Evolutionary conservation across 2,888 invertebrate species (phyloP).

Genomic region (Geotrupes spiniger): DNA sequence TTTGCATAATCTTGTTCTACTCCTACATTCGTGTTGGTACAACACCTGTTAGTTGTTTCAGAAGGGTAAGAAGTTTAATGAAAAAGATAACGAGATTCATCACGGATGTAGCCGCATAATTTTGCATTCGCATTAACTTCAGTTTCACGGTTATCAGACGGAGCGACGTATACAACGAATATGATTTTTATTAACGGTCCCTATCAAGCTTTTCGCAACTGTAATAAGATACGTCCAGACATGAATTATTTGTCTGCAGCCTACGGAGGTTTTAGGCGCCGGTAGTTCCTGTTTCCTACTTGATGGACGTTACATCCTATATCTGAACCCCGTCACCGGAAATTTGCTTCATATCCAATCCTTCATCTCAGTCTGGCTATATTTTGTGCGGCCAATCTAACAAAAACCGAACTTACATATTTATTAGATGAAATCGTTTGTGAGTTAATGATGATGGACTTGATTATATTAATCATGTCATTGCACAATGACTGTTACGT

Average conservation of each 20-base stretch:
- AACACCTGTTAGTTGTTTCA: conserved; percentile 21
- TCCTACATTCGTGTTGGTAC: conserved; percentile 24
- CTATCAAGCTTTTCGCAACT: conserved; percentile 2
- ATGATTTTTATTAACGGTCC: background rate
- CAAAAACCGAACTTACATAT: too few species aligned
- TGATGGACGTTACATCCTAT: background rate
- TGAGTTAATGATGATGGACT: too few species aligned
- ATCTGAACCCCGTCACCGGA: background rate
- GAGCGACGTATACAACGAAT: conserved; percentile 1
- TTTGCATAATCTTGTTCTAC: conserved; percentile 29
- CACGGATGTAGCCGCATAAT: conserved; percentile 17
- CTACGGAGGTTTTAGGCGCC: conserved; percentile 11
- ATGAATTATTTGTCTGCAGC: conserved; percentile 15
- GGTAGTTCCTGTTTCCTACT: conserved; percentile 11
- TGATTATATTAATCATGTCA: too few species aligned
- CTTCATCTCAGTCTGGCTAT: too few species aligned
- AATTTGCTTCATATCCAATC: conserved; percentile 5
- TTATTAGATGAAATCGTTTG: too few species aligned
- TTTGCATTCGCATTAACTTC: conserved; percentile 18
- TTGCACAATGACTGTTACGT: too few species aligned
- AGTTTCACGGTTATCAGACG: conserved; percentile 8
- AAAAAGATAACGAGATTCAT: conserved; percentile 21
- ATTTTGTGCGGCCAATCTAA: too few species aligned
- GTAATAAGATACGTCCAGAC: conserved; percentile 21
- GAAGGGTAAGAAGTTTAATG: conserved; percentile 18